These are phyloP conservation scores for Semicossyphus pulcher DNA, from an alignment of 2,113 vertebrate species.

Conservation along the genomic window DNA sequence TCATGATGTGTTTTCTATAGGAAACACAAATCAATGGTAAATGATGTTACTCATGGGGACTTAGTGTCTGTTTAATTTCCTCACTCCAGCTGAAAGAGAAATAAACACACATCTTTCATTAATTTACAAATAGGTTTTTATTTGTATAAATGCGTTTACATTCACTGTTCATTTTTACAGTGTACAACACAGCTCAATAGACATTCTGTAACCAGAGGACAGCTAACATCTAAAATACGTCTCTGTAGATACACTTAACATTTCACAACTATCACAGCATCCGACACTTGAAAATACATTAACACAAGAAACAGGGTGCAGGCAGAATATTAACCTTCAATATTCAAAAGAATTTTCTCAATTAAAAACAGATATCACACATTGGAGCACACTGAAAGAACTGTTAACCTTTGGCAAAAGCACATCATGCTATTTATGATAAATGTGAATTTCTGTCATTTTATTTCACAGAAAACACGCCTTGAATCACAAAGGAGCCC, in stretches of 20 bases:
- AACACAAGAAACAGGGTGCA: background rate
- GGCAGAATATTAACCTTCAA: background rate
- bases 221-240: slow-evolving; percentile 24
- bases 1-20: background rate
- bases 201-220: slow-evolving; percentile 5
- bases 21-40: background rate
- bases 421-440: background rate
- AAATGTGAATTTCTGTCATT: background rate
- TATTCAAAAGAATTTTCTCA: background rate
- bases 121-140: background rate
- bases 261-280: slow-evolving; percentile 21
- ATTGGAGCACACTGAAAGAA: background rate
- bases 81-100: too few species aligned
- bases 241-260: background rate
- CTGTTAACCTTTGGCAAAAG: background rate
- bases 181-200: background rate
- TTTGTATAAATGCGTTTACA: slow-evolving; percentile 6
- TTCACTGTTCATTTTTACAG: slow-evolving; percentile 9
- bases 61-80: background rate
- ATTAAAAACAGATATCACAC: background rate
- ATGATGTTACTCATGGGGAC: too few species aligned
- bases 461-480: background rate
- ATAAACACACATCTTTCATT: background rate
- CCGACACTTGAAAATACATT: background rate
- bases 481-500: background rate